Evolutionary conservation across 35 echinoderm and acorn worm species (phyloP), one percentile per base, ranked within the genome.

Genomic region (Hemicentrotus pulcherrimus): DNA sequence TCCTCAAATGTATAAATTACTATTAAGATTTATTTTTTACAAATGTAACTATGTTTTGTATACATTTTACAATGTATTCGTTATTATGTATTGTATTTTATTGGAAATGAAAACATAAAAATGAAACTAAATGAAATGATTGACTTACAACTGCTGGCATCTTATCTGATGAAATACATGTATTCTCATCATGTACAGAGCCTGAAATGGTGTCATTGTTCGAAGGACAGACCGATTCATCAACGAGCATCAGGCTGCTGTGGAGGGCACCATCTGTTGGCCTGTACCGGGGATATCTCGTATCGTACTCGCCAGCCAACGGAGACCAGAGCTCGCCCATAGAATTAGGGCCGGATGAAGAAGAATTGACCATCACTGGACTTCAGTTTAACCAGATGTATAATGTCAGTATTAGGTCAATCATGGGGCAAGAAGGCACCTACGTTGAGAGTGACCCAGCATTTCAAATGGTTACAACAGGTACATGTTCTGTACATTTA

Each of bases 321-420:
- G 91, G 91, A 10, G 48, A 47, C 46, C 91, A 93, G 48, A 93
- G n/a, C 32, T 93, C 91, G 4, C 91, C 91, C n/a, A 47, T 93
- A 58, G 91, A 93, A 31, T 14, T 93, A 31, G 91, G 91, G 18
- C 45, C 4, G 15, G 46, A 58, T 31, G 91, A 47, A 31, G 91
- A 93, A 47, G 91, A 93, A 31, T 16, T 93, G 46, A 93, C 91
- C n/a, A 31, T 93, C 11, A 93, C 91, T 14, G 91, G 91, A 47
- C 91, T 93, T 13, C 18, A 30, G 45, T 93, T 93, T 93, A n/a
- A 58, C 18, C 91, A 93, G 48, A 50, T 33, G 0, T 93, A 93
- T 13, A 31, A 93, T 24, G 48, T 93, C 91, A 93, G 46, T 16
- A 58, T 93, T 13, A 47, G 46, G 46, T 31, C 48, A 2, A 55